Percentiles rank a stretch among this genome's conserved stretches.
phyloP scores from a whole-genome alignment of 1,140 invertebrate species.

The Harpegnathos saltator region DNA sequence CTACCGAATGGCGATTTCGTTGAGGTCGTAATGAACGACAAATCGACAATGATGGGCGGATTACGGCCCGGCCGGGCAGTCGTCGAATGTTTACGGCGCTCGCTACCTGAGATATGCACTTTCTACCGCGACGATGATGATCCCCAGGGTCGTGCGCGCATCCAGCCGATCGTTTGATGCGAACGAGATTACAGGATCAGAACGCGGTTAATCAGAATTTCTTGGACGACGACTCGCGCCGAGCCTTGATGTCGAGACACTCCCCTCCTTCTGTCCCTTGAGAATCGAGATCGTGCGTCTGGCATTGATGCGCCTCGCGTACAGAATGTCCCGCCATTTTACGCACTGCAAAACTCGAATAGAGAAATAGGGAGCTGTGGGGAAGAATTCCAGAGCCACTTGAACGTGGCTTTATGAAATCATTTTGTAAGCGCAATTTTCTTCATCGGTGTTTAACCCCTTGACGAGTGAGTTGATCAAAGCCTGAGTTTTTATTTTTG shows the following conservation, averaged over 20 bases:
- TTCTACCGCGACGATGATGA: conserved; percentile 35
- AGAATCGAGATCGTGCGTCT: background rate
- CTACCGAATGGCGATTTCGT: no score
- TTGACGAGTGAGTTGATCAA: no score
- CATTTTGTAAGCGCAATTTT: no score
- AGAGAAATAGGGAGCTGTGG: no score
- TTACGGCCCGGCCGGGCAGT: conserved; percentile 17
- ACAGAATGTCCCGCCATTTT: background rate
- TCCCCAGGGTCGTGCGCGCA: background rate
- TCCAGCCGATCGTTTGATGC: conserved; percentile 48
- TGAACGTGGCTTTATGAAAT: no score
- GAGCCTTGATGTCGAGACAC: background rate
- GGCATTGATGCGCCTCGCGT: background rate
- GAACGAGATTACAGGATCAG: conserved; percentile 63
- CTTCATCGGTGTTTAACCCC: no score
- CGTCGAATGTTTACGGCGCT: conserved; percentile 31
- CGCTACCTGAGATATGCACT: conserved; percentile 27
- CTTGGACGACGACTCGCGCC: background rate
- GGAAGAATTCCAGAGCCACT: no score
- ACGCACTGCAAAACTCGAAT: no score
- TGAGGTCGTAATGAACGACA: background rate
- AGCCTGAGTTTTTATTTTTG: no score
- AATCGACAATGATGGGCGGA: conserved; percentile 45
- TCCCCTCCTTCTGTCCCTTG: background rate
- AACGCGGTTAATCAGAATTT: conserved; percentile 54